Percentiles rank a stretch among this genome's conserved stretches.
These are phyloP conservation scores for Phrynocephalus guinanensis DNA, from an alignment of 2,797 vertebrate species.

Conservation along the genomic window DNA sequence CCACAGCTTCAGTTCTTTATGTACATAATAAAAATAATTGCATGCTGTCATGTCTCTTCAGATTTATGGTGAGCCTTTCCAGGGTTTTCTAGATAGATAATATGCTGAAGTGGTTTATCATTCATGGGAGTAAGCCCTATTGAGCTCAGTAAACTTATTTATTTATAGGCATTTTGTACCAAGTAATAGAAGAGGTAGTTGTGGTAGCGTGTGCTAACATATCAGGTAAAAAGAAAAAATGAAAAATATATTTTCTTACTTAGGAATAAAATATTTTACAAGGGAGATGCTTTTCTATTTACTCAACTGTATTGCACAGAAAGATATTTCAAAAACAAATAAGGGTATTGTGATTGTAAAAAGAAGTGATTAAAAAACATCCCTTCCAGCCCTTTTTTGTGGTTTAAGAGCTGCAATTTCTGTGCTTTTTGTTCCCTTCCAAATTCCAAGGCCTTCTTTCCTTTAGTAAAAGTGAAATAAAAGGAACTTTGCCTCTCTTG, in stretches of 20 bases:
- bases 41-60: too few relatives aligned
- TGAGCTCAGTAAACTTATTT: background rate
- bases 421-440: background rate
- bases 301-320: too few relatives aligned
- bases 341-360: background rate
- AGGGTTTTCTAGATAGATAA: too few relatives aligned
- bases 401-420: background rate
- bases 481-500: background rate
- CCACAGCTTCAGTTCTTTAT: background rate
- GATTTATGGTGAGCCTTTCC: too few relatives aligned
- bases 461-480: background rate
- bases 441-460: background rate
- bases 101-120: too few relatives aligned
- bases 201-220: too few relatives aligned
- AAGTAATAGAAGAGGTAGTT: too few relatives aligned
- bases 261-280: background rate
- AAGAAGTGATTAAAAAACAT: background rate
- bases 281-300: background rate
- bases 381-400: background rate
- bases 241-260: background rate
- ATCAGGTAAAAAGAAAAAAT: too few relatives aligned
- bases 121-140: background rate
- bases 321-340: background rate
- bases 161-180: background rate
- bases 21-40: background rate